Evolutionary conservation across 2,797 vertebrate genomes (phyloP).

Genomic region (Dicrostonyx torquatus): DNA sequence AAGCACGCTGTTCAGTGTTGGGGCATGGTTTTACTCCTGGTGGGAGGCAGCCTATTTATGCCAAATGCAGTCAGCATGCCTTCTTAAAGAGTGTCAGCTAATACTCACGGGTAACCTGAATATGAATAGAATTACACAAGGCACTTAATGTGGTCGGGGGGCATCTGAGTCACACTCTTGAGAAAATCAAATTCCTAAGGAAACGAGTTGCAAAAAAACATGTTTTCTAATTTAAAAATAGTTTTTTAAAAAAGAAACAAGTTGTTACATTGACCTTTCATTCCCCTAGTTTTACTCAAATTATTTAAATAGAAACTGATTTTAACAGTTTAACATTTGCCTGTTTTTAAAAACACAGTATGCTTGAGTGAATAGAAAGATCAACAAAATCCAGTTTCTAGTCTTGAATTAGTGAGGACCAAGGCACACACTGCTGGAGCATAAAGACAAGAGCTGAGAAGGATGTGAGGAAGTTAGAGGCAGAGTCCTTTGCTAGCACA

Average conservation of each 20-base stretch:
- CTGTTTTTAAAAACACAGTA: background rate
- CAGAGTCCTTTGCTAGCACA: background rate
- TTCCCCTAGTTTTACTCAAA: slow-evolving; percentile 28
- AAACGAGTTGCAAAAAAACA: background rate
- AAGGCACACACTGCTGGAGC: background rate
- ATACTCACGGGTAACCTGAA: background rate
- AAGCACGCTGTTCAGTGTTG: slow-evolving; percentile 24
- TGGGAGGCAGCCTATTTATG: slow-evolving; percentile 34
- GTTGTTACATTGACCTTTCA: background rate
- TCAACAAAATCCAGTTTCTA: background rate
- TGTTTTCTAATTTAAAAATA: background rate
- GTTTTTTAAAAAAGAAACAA: background rate
- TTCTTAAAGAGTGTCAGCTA: slow-evolving; percentile 6
- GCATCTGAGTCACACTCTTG: background rate
- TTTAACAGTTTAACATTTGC: slow-evolving; percentile 33
- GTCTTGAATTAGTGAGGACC: background rate
- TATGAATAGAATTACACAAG: slow-evolving; percentile 28
- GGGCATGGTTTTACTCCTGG: slow-evolving; percentile 27
- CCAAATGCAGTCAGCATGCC: slow-evolving; percentile 31
- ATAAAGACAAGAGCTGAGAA: background rate
- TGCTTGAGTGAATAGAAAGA: background rate
- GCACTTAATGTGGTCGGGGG: slow-evolving; percentile 41
- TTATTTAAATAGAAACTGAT: slow-evolving; percentile 28
- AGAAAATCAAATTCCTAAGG: slow-evolving; percentile 15
- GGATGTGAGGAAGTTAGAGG: background rate